Evolutionary conservation across 2,797 vertebrate species (phyloP).

Genomic region (Danio jaintianensis): DNA sequence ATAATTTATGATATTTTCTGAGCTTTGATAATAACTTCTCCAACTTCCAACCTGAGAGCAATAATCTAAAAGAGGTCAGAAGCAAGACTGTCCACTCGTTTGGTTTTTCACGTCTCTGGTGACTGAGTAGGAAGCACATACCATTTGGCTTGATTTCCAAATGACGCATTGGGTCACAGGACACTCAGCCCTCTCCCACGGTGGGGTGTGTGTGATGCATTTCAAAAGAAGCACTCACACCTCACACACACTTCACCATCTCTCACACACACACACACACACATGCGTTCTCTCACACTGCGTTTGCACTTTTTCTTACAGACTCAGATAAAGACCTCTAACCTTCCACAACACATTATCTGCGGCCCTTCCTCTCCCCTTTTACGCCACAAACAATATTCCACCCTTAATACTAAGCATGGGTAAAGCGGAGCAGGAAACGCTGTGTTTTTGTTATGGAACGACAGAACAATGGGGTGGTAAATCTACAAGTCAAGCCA

Average conservation of each 20-base stretch:
- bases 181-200: conserved; percentile 37
- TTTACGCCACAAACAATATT: conserved; percentile 20
- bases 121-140: conserved; percentile 31
- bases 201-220: conserved; percentile 43
- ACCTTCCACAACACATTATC: conserved; percentile 7
- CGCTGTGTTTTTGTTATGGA: conserved; percentile 55
- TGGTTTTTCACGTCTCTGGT: not conserved
- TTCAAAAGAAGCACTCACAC: conserved; percentile 50
- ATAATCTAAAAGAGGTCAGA: not conserved
- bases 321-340: conserved; percentile 38
- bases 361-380: conserved; percentile 21
- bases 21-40: not conserved
- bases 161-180: conserved; percentile 43
- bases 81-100: not conserved
- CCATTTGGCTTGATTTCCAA: conserved; percentile 17
- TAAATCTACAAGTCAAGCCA: conserved; percentile 49
- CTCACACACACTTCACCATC: conserved; percentile 41
- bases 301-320: conserved; percentile 37
- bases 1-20: not conserved
- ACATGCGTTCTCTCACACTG: conserved; percentile 15
- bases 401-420: conserved; percentile 41
- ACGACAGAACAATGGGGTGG: conserved; percentile 59
- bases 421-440: conserved; percentile 55
- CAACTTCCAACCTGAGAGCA: not conserved
- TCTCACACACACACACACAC: conserved; percentile 41